Conservation (phyloP, 2,113 vertebrate species). For the Myrmecophaga tridactyla region DNA sequence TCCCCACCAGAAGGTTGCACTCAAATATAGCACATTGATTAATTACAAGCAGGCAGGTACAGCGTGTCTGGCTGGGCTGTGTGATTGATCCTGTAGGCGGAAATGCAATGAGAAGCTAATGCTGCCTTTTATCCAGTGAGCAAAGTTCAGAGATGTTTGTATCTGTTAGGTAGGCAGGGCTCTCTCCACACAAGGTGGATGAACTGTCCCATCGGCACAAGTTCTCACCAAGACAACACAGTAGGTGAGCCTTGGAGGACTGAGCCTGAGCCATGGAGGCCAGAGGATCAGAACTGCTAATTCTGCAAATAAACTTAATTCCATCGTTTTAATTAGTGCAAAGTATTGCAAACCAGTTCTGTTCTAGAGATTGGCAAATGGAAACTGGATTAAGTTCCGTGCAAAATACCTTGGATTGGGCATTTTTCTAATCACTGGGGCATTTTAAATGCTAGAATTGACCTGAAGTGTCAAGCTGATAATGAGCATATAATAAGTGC, state of each 20-base stretch:
- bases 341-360: not conserved
- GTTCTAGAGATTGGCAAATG: not conserved
- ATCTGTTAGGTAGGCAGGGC: constrained; percentile 84
- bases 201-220: constrained; percentile 79
- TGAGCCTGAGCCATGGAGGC: not conserved
- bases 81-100: constrained; percentile 82
- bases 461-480: not conserved
- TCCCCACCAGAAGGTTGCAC: constrained; percentile 53
- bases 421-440: not conserved
- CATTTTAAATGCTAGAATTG: not conserved
- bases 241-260: not conserved
- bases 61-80: not conserved
- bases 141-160: constrained; percentile 82
- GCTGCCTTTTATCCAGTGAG: constrained; percentile 83
- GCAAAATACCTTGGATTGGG: not conserved
- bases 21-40: constrained; percentile 57
- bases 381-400: not conserved
- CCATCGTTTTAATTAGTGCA: constrained; percentile 57
- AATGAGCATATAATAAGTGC: not conserved
- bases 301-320: constrained; percentile 72
- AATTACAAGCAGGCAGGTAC: too few species aligned
- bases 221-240: constrained; percentile 59
- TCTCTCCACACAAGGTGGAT: constrained; percentile 80
- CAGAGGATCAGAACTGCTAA: constrained; percentile 58
- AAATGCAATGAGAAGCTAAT: constrained; percentile 81